A percentile compares a stretch with the other conserved stretches of the same genome.
Conservation (phyloP, 2,888 invertebrate species). For the Eucera pruinosa region DNA sequence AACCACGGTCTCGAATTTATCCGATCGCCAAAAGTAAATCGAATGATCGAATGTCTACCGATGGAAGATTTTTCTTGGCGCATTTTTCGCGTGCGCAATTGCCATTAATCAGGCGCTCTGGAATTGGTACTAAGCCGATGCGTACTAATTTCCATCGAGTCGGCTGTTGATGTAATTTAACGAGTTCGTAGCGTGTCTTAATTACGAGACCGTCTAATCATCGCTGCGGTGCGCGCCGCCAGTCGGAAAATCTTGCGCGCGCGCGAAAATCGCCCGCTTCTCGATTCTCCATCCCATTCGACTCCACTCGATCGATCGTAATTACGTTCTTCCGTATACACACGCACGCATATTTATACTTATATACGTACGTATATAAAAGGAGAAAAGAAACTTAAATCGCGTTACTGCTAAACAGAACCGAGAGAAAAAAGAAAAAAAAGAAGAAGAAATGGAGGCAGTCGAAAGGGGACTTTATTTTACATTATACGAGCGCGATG, state of each 20-base stretch:
- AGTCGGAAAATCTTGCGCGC: slow-evolving; percentile 39
- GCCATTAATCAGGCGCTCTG: slow-evolving; percentile 39
- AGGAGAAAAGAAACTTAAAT: background rate
- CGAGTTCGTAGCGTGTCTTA: slow-evolving; percentile 56
- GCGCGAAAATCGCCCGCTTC: slow-evolving; percentile 17
- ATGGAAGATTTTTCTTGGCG: slow-evolving; percentile 15
- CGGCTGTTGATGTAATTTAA: slow-evolving; percentile 56
- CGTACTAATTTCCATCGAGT: slow-evolving; percentile 55
- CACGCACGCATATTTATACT: too few species aligned
- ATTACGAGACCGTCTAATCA: slow-evolving; percentile 53
- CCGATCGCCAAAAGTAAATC: too few species aligned
- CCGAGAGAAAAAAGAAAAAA: too few species aligned
- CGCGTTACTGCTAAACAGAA: too few species aligned
- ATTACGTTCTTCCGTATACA: slow-evolving; percentile 8
- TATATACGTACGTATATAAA: too few species aligned
- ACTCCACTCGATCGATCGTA: slow-evolving; percentile 33
- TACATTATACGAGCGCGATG: background rate
- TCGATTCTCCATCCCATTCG: background rate
- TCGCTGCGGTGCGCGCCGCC: slow-evolving; percentile 30
- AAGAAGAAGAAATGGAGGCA: background rate
- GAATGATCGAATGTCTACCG: background rate
- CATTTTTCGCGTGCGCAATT: slow-evolving; percentile 42
- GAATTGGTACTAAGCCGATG: slow-evolving; percentile 54
- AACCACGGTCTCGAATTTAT: too few species aligned
- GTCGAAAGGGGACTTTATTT: background rate